Evolutionary conservation across 64 coral and sea anemone species (phyloP).

Genomic region (Acropora tenuis): DNA sequence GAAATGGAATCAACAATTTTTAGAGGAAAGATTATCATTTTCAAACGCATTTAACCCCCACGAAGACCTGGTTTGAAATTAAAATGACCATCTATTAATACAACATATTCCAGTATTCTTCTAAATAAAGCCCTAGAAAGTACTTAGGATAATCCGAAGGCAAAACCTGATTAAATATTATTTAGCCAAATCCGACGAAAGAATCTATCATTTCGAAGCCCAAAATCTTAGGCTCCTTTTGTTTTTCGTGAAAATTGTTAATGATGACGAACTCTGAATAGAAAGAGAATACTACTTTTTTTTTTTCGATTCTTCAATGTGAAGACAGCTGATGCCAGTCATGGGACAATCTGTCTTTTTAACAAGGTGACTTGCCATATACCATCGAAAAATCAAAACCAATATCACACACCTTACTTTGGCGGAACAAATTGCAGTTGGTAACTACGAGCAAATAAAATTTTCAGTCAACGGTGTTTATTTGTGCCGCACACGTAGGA

Average conservation of each 20-base stretch:
- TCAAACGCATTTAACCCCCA: background rate
- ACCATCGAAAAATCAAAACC: background rate
- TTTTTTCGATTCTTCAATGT: no score
- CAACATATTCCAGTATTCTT: background rate
- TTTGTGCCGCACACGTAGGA: no score
- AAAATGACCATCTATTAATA: slow-evolving; percentile 17
- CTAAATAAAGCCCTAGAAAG: slow-evolving; percentile 3
- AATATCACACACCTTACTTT: background rate
- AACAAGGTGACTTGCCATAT: background rate
- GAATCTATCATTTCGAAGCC: background rate
- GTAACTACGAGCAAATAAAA: background rate
- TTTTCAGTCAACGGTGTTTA: background rate
- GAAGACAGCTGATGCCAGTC: background rate
- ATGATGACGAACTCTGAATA: no score
- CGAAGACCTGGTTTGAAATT: background rate
- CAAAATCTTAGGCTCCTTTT: no score
- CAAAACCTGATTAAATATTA: slow-evolving; percentile 14
- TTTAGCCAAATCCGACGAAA: background rate
- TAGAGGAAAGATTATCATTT: background rate
- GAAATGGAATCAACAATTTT: background rate
- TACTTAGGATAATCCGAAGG: background rate
- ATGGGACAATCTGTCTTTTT: no score
- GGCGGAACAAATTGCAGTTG: background rate
- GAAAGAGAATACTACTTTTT: no score
- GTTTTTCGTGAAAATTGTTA: no score